Base-by-base conservation (phyloP, 2,113 vertebrate species). In the Turnix velox region DNA sequence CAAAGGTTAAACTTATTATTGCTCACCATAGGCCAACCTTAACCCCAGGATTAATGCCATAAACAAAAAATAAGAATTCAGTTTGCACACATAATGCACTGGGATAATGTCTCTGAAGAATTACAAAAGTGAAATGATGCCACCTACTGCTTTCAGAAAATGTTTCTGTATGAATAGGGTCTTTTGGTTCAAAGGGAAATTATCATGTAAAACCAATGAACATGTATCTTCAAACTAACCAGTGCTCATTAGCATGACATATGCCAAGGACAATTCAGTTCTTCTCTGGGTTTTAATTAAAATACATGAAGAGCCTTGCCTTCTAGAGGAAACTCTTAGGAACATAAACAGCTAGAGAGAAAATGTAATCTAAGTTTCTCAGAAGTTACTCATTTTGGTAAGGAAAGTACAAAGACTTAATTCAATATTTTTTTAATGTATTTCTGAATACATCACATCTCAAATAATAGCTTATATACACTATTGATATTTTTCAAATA, bases 1-100 rank as follows among this genome's bases (percentile, higher is more conserved):
- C 97, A 96, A 96, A 96, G 97, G 97, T 95, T 98, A 97, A 97
- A 96, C 57, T 93, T 97, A 95, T 96, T 96, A 97, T 84, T 96
- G 96, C 91, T 96, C 94, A 90, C 95, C 94, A 93, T 58, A 95
- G 96, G 92, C 92, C 61, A 92, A 96, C 93, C 88, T 96, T 96
- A 95, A 97, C 97, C 97, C 94, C 95, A 86, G 94, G 79, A 97
- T 96, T 96, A 96, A 97, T 90, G 94, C 86, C 96, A 87, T 96
- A 97, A 97, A 97, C 96, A 96, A 96, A 97, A 88, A 91, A 69
- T 28, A n/a, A 67, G 85, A 95, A 94, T 92, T 82, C 66, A 39
- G 55, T 88, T 85, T 89, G 77, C 83, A 75, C 77, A 51, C 35
- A 27, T 52, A 58, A 72, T 57, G 30, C 48, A 55, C 30, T 7